Evolutionary conservation across 92 coral and sea anemone species (phyloP), one percentile per base, ranked within the genome.

Genomic region (Pocillopora grandis): DNA sequence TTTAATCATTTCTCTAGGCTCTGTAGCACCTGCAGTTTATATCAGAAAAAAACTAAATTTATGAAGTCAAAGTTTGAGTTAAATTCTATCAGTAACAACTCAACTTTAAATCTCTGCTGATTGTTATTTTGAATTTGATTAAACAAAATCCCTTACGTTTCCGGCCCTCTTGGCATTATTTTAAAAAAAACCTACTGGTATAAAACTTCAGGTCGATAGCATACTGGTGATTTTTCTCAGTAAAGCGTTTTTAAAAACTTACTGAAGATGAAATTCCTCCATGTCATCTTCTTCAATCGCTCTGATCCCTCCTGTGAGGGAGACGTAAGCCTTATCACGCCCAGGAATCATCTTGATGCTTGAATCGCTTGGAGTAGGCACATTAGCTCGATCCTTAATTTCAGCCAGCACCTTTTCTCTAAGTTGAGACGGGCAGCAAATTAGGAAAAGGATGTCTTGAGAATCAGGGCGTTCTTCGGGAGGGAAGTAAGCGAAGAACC

Each of bases 401-500:
- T 68, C 48, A 9, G 10, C 49, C 5, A 0, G 11, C 23, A 68
- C 72, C 72, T 68, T 42, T 7, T 33, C 37, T 68, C n/a, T 68
- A 20, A 68, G 36, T 6, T 68, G 72, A 68, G 72, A 1, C 5
- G 72, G 72, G 72, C 48, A 68, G 72, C 72, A 68, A 11, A 68
- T 68, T 5, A 68, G 72, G 17, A 0, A 20, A 18, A 68, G 10
- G 35, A 68, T 68, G 72, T 20, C 49, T 68, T 27, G 49, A 8
- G 49, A 33, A 27, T 20, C 35, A 27, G 72, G 36, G 36, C 35
- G 62, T 0, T 59, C 62, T 10, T 59, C 18, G 1, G 1, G 15
- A 5, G 62, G 72, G 36, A 68, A 68, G 72, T 68, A 68, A 35
- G 72, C 72, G 52, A 66, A 66, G 71, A 66, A 66, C 31, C 1